A percentile compares a stretch with the other conserved stretches of the same genome.
These are phyloP conservation scores for Spodoptera litura DNA, from an alignment of 1,140 invertebrate species.

Conservation along the genomic window DNA sequence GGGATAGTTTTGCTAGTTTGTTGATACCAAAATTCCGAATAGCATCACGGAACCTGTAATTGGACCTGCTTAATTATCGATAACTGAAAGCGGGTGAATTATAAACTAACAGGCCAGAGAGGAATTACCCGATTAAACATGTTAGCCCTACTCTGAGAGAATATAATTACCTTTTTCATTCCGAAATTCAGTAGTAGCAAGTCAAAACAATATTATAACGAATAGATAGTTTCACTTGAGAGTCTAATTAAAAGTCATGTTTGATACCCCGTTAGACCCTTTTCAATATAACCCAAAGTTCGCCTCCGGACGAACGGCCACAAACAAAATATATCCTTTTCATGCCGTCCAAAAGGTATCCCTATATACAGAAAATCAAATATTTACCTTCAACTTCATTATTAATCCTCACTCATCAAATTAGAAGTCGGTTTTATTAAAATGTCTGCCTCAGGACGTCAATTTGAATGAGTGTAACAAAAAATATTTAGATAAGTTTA, in stretches of 20 bases:
- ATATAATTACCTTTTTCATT: no score
- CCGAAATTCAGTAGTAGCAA: no score
- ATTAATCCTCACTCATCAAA: slow-evolving; percentile 22
- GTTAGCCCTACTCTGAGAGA: no score
- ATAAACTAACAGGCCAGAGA: no score
- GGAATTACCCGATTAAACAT: no score
- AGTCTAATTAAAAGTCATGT: slow-evolving; percentile 37
- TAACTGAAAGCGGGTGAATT: no score
- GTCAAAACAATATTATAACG: background rate
- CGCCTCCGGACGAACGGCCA: slow-evolving; percentile 1
- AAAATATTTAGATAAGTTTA: no score
- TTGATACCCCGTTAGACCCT: slow-evolving; percentile 14
- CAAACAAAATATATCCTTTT: slow-evolving; percentile 35
- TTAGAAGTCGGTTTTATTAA: background rate
- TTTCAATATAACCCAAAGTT: slow-evolving; percentile 25
- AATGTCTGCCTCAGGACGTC: background rate
- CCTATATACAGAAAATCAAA: slow-evolving; percentile 16
- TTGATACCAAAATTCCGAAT: no score
- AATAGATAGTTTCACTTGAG: background rate
- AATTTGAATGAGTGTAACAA: background rate
- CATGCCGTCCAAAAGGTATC: slow-evolving; percentile 12
- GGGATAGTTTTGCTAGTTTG: no score
- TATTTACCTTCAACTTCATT: slow-evolving; percentile 23
- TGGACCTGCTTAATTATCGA: no score
- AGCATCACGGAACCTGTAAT: no score